Conservation (phyloP, 2,888 invertebrate species). For the Torymus aiolomorphi region DNA sequence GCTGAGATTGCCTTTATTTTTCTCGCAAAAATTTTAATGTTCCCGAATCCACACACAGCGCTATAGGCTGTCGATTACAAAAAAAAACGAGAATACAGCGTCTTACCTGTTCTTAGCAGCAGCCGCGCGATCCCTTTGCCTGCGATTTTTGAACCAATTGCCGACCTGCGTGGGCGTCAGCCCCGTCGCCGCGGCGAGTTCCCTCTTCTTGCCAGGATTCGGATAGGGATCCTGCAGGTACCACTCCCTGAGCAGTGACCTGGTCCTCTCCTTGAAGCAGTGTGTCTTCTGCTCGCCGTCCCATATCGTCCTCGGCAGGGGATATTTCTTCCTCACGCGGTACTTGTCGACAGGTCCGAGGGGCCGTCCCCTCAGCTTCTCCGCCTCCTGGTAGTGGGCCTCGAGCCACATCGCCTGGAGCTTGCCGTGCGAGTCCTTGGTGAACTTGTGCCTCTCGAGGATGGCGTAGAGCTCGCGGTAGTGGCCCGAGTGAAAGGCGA, state of each 20-base stretch:
- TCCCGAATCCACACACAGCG: neutral
- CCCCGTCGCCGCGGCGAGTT: conserved; percentile 92
- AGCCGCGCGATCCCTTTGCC: conserved; percentile 91
- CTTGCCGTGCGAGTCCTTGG: conserved; percentile 91
- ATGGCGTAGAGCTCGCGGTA: conserved; percentile 93
- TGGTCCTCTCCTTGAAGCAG: conserved; percentile 96
- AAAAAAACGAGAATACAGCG: neutral
- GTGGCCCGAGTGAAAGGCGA: conserved; percentile 93
- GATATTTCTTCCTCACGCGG: conserved; percentile 94
- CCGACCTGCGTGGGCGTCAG: conserved; percentile 95
- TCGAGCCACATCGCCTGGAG: conserved; percentile 95
- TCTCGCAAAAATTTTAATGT: no score
- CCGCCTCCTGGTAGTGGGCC: conserved; percentile 95
- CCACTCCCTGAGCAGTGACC: conserved; percentile 97
- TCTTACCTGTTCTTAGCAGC: conserved; percentile 97
- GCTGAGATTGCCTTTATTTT: no score
- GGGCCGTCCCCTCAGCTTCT: conserved; percentile 91
- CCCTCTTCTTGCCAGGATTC: conserved; percentile 94
- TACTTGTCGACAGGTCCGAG: conserved; percentile 96
- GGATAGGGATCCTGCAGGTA: conserved; percentile 98
- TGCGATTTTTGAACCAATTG: conserved; percentile 94
- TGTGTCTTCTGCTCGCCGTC: conserved; percentile 97
- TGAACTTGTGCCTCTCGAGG: conserved; percentile 92
- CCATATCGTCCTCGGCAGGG: conserved; percentile 94
- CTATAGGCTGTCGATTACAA: no score